Evolutionary conservation across 2,113 vertebrate genomes (phyloP).

Genomic region (Menidia beryllina): DNA sequence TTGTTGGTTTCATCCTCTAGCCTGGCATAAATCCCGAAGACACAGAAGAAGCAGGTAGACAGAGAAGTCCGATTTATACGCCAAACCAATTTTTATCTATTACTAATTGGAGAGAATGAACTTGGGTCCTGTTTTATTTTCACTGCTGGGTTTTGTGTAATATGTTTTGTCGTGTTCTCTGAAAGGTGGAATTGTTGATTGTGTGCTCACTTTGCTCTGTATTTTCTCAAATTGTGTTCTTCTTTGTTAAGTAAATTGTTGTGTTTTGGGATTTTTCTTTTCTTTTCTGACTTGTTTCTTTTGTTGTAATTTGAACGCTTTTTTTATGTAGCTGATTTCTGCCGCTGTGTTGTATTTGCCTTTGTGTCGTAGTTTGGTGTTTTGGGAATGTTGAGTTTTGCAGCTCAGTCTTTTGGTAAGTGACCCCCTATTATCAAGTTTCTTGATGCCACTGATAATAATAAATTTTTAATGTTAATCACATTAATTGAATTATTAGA

Average conservation of each 20-base stretch:
- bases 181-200: too few relatives aligned
- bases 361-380: not conserved
- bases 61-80: too few relatives aligned
- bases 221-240: too few relatives aligned
- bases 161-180: too few relatives aligned
- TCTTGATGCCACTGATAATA: slow-evolving; percentile 13
- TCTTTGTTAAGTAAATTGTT: not conserved
- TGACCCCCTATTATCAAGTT: slow-evolving; percentile 40
- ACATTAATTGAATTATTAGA: slow-evolving; percentile 31
- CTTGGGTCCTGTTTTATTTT: not conserved
- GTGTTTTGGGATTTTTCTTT: not conserved
- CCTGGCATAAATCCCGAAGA: slow-evolving; percentile 43
- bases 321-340: not conserved
- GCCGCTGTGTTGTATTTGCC: not conserved
- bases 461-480: slow-evolving; percentile 46
- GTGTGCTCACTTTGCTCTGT: too few relatives aligned
- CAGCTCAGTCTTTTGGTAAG: not conserved
- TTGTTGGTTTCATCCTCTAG: slow-evolving; percentile 12
- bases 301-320: not conserved
- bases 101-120: too few relatives aligned
- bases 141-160: too few relatives aligned
- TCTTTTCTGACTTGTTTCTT: not conserved
- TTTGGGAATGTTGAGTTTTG: not conserved
- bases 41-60: slow-evolving; percentile 10
- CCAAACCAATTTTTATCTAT: too few relatives aligned